These are phyloP conservation scores for Cremastobaeus sp. DNA, from an alignment of 2,888 invertebrate species.

Conservation along the genomic window DNA sequence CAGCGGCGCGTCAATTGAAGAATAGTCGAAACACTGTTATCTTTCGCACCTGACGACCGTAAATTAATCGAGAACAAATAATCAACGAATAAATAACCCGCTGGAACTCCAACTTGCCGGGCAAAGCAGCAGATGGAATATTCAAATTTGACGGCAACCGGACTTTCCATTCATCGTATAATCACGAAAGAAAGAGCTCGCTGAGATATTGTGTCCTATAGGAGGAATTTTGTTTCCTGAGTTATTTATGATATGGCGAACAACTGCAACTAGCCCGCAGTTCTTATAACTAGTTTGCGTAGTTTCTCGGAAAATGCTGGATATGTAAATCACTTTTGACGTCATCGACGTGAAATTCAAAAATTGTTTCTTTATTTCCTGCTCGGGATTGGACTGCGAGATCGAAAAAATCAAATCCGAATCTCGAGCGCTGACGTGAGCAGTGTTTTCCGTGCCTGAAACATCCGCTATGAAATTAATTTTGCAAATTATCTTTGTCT, in stretches of 20 bases:
- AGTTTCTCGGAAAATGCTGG: neutral
- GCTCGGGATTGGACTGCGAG: neutral
- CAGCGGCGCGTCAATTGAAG: slow-evolving; percentile 22
- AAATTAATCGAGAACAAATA: too few species aligned
- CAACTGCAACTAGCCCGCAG: slow-evolving; percentile 14
- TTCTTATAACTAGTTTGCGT: slow-evolving; percentile 17
- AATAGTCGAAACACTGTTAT: too few species aligned
- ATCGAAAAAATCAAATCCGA: slow-evolving; percentile 1
- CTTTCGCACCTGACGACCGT: too few species aligned
- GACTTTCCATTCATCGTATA: slow-evolving; percentile 13
- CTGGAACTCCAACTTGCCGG: too few species aligned
- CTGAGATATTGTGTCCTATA: slow-evolving; percentile 8
- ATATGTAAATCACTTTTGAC: neutral
- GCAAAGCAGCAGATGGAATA: too few species aligned
- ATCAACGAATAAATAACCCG: too few species aligned
- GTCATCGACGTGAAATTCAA: neutral
- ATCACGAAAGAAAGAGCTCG: slow-evolving; percentile 32
- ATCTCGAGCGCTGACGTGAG: too few species aligned
- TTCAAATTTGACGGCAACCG: slow-evolving; percentile 38
- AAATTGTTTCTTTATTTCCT: neutral
- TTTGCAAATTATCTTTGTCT: slow-evolving; percentile 29
- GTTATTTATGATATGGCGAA: slow-evolving; percentile 33
- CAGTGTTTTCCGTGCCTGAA: too few species aligned
- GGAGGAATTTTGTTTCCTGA: slow-evolving; percentile 8
- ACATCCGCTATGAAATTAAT: slow-evolving; percentile 46